Base-by-base conservation (phyloP, 2,797 vertebrate species). In the Sarcophilus harrisii region DNA sequence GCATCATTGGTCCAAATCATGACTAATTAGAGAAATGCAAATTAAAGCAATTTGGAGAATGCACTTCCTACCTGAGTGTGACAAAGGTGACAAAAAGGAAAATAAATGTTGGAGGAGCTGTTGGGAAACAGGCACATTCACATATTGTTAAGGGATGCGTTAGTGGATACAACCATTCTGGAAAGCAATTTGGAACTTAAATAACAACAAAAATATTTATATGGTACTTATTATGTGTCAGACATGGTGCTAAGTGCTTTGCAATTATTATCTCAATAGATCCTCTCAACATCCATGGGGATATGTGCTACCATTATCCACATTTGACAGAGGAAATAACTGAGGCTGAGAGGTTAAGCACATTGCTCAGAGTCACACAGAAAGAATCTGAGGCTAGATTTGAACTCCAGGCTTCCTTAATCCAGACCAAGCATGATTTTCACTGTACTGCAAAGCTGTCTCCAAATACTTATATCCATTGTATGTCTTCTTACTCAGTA, bases 21-120 rank as follows among this genome's bases (percentile, higher is more conserved):
- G 87, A 87, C 73, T 87, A 87, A 87, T 87, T 87, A 87, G 73
- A 87, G 73, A 87, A 87, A 87, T 87, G 73, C 38, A 87, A 87
- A 87, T 87, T 87, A 49, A 49, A 45, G 24, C 21, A 87, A 49
- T 49, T 87, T 24, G 10, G 73, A 87, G 73, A 87, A 49, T 87
- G 21, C 73, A 87, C 21, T 87, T 87, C 38, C 73, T 87, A 49
- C 38, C 73, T 24, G 38, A 87, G 9, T 87, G 45, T 87, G 73
- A 87, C 9, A 87, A 87, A 87, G 73, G 73, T 87, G 38, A 87
- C 38, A 87, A 45, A 87, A 87, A 87, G 73, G 38, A 49, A 87
- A 87, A 87, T 45, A 87, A 87, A 11, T 87, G 73, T 27, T 49
- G 73, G 21, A 87, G 73, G 38, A 87, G 21, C 73, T 87, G 73